phyloP scores from a whole-genome alignment of 35 echinoderm and acorn worm species.

The Lytechinus pictus region DNA sequence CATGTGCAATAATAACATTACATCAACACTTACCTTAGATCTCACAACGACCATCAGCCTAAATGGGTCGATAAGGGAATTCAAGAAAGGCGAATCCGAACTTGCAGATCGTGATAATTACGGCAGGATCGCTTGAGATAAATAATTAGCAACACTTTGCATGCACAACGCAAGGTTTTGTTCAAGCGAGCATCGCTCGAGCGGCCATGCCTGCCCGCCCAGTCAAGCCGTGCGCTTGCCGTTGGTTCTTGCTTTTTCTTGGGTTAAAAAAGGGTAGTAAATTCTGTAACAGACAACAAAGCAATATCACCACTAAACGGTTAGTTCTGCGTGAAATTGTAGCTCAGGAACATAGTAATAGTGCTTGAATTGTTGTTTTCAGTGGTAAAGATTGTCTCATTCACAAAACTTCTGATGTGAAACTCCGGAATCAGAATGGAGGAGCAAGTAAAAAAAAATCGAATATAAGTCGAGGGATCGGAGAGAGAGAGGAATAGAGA shows the following conservation, averaged over 20 bases:
- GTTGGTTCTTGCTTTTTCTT: background rate
- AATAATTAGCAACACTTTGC: conserved; percentile 51
- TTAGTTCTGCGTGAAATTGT: background rate
- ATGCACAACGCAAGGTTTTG: conserved; percentile 14
- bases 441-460: background rate
- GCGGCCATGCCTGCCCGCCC: conserved; percentile 48
- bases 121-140: conserved; percentile 15
- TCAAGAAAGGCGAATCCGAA: background rate
- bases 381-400: background rate
- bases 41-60: background rate
- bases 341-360: background rate
- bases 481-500: background rate
- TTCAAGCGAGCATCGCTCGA: conserved; percentile 21
- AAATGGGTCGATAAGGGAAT: background rate
- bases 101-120: conserved; percentile 47
- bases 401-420: background rate
- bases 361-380: background rate
- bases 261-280: background rate
- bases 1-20: background rate
- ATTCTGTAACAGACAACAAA: background rate
- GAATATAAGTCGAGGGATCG: background rate
- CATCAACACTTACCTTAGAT: background rate
- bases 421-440: background rate
- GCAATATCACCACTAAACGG: background rate
- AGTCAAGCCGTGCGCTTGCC: conserved; percentile 18